Base-by-base conservation (phyloP, 1,140 invertebrate species). In the Hylaeus anthracinus region DNA sequence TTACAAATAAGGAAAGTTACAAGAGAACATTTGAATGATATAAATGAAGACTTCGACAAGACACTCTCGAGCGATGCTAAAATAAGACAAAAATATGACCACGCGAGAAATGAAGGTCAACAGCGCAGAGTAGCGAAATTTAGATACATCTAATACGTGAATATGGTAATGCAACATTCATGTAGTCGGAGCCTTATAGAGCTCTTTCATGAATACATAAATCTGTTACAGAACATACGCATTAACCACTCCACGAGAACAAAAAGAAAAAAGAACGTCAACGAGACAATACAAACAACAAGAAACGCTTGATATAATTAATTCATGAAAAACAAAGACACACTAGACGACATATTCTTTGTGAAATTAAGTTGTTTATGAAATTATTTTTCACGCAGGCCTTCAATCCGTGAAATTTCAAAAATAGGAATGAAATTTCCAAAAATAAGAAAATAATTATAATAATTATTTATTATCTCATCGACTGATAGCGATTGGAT, bases 81-180 rank as follows among this genome's bases (percentile, higher is more conserved):
- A 2, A 45, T 64, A 9, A 41, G 65, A 51, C 41, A 51, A 1
- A 58, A 9, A 15, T 0, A 4, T 3, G n/a, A 69, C 5, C 2
- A 2, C 3, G 41, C 14, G 43, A 43, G 39, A 41, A 41, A 12
- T 2, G 12, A 72, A 53, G 37, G 48, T 63, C 37, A 39, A 51
- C 37, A 37, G 15, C n/a, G 37, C 45, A 39, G 9, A 60, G 1
- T 37, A 43, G n/a, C 56, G 48, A 78, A 71, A 78, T 78, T 78
- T 78, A 71, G 58, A 72, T 53, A 63, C 58, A 45, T 71, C 43
- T 77, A 77, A 77, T 67, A 61, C 37, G 37, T 39, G 48, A 72
- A 71, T 63, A 72, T 72, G 58, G 45, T 78, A 78, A 78, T 78
- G 75, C 41, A 53, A 78, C 61, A 78, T 78, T 78, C 67, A 72